A percentile compares a stretch with the other conserved stretches of the same genome.
Conservation (phyloP, 2,113 vertebrate species). For the Hippocampus barbouri region DNA sequence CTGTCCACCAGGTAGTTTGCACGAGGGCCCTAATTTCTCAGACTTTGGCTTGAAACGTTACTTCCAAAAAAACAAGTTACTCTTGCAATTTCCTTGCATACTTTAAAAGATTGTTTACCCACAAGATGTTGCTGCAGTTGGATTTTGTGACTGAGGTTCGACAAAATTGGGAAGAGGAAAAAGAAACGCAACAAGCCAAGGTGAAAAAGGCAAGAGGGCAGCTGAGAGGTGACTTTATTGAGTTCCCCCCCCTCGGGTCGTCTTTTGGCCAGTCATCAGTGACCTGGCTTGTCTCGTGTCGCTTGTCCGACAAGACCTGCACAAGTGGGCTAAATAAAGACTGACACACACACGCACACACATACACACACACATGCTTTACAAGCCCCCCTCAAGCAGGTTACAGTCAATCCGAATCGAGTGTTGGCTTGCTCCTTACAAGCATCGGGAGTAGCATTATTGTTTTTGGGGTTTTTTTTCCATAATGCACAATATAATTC, state of each 20-base stretch:
- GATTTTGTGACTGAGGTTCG: background rate
- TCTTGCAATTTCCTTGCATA: background rate
- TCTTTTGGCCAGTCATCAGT: conserved; percentile 54
- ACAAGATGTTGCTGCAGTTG: background rate
- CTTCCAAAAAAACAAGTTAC: background rate
- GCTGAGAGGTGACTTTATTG: conserved; percentile 40
- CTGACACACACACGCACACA: conserved; percentile 35
- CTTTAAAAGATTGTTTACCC: background rate
- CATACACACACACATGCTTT: background rate
- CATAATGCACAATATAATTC: background rate
- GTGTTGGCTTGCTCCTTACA: background rate
- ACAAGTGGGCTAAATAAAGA: conserved; percentile 64
- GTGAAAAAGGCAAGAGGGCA: conserved; percentile 19
- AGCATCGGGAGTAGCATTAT: background rate
- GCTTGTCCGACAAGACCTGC: conserved; percentile 47
- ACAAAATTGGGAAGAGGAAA: conserved; percentile 8
- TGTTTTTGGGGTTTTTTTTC: background rate
- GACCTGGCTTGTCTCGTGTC: conserved; percentile 46
- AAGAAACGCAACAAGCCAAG: conserved; percentile 8
- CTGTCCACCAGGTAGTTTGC: background rate
- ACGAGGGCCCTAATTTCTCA: background rate
- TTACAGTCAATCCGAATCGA: background rate
- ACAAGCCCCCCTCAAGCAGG: conserved; percentile 35
- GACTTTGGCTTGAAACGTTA: background rate
- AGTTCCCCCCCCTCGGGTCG: conserved; percentile 37